Evolutionary conservation across 2,797 vertebrate genomes (phyloP), one percentile per base, ranked within the genome.

Genomic region (Artibeus lituratus): DNA sequence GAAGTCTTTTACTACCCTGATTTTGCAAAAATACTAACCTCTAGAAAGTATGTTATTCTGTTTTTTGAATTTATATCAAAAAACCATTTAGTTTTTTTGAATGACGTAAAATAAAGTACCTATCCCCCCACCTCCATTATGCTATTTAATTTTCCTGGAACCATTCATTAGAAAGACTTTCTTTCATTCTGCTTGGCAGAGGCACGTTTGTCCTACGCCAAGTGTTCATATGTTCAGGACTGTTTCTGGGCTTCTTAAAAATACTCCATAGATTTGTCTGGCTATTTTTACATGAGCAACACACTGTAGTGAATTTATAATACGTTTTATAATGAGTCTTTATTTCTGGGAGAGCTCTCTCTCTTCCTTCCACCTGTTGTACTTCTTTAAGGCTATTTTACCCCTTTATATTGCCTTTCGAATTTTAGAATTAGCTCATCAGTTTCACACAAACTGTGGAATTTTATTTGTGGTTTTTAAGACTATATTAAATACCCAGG

Each of bases 31-130:
- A 65, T 57, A 73, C 77, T 83, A 90, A 87, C 47, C 53, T 82
- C 24, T 24, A 92, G 62, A 83, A 90, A 87, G 6, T 4, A 18
- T 47, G 35, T 83, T 73, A 59, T 67, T 90, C 90, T 87, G 21
- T 77, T 19, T 87, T 96, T 96, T 96, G 44, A 32, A 35, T 73
- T 80, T 84, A 78, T 21, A 83, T 39, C 24, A 78, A n/a, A 90
- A 57, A 78, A 19, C 5, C 35, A 47, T n/a, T 55, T 92, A 29
- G 29, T 32, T 65, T 87, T 67, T 81, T 78, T 69, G 12, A 74
- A 16, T 90, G 49, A 70, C 47, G 7, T 90, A 72, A 92, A 76
- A 49, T 76, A 29, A 62, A 82, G 19, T 59, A 39, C 73, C 37
- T 44, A 39, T 81, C 9, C 19, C 24, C 47, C 4, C 18, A 15